Evolutionary conservation across 2,113 vertebrate genomes (phyloP), one percentile per base, ranked within the genome.

Genomic region (Willisornis vidua): DNA sequence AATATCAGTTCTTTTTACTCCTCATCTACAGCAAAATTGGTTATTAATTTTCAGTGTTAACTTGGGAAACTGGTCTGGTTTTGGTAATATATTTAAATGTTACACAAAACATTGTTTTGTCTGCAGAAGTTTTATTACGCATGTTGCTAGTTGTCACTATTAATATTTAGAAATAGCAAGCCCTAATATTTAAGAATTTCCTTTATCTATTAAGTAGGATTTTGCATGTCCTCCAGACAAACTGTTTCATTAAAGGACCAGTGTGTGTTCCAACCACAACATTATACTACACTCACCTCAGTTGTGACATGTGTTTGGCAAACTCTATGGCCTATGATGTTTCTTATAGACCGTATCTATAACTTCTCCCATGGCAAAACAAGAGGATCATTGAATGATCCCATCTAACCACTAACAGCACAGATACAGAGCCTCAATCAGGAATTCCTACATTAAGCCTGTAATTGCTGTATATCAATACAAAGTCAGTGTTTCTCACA

Each of bases 251-350:
- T 46, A 73, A 77, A 73, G 26, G 26, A 70, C 10, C 61, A 62
- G 26, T 0, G 1, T 41, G 3, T 12, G 12, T 20, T 6, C 12
- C 29, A 55, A 48, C 23, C 24, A 63, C 8, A 13, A 37, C 67
- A 5, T 15, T 46, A 6, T 24, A 17, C 33, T 20, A 33, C 19
- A 15, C 12, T 66, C n/a, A 66, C 7, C 16, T 62, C 39, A 31
- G 48, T 0, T 66, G 37, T 48, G 26, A 71, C 24, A 12, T 13
- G 10, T 33, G 33, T 73, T 77, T 88, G 57, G 24, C 29, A 78
- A 94, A 24, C 18, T 59, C 6, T 70, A 19, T 33, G 80, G 58
- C 45, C 7, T 18, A 3, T 35, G 5, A 11, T 59, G 3, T 29
- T 81, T 39, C 48, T 73, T 57, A 72, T 2, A 29, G 20, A 12